Evolutionary conservation across 2,888 invertebrate genomes (phyloP).

Genomic region (Allolobophora icterica): DNA sequence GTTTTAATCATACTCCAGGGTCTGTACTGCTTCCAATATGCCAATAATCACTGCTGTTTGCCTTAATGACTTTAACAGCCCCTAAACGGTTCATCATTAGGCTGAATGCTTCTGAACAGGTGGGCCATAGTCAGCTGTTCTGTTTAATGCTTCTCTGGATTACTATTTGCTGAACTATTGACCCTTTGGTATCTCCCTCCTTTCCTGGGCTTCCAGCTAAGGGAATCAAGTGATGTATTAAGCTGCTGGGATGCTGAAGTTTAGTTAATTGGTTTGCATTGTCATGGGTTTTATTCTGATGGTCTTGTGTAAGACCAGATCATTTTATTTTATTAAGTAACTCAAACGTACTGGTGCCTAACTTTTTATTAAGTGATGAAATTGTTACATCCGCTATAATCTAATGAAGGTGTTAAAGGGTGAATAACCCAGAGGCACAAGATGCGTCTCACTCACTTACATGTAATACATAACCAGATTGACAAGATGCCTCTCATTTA

Average conservation of each 20-base stretch:
- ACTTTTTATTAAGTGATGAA: background rate
- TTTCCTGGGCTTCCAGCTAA: background rate
- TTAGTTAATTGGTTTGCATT: background rate
- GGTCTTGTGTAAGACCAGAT: background rate
- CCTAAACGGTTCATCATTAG: conserved; percentile 17
- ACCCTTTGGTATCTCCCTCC: background rate
- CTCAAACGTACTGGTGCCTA: background rate
- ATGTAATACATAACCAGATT: too few relatives aligned
- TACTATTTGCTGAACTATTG: background rate
- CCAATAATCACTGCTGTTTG: conserved; percentile 17
- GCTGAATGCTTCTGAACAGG: background rate
- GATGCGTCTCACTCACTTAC: too few relatives aligned
- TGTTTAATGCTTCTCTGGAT: too few relatives aligned
- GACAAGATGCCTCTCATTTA: too few relatives aligned
- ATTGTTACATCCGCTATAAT: background rate
- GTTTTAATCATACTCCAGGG: background rate
- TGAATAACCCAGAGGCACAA: background rate
- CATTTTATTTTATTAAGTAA: too few relatives aligned
- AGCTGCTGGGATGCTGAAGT: background rate
- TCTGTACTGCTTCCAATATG: conserved; percentile 8
- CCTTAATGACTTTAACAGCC: conserved; percentile 17
- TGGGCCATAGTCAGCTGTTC: conserved; percentile 4
- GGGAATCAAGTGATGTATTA: background rate
- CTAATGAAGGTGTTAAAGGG: background rate
- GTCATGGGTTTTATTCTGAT: background rate